Evolutionary conservation across 2,113 vertebrate species (phyloP).

Genomic region (Orthochromis indermauri): DNA sequence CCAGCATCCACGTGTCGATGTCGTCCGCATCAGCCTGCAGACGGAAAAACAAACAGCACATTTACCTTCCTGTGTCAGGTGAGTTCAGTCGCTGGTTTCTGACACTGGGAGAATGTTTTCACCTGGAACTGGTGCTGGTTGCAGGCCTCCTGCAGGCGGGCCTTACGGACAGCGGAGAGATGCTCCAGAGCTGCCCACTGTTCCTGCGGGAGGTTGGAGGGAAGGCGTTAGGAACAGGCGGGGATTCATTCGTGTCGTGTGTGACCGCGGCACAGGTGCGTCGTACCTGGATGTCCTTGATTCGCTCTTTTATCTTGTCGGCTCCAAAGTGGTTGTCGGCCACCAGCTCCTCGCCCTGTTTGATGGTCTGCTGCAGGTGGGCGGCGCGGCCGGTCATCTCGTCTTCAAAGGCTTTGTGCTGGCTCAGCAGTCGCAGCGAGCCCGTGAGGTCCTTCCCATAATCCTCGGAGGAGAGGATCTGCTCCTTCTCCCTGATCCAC

Average conservation of each 20-base stretch:
- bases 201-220: slow-evolving; percentile 60
- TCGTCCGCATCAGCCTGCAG: slow-evolving; percentile 85
- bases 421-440: slow-evolving; percentile 85
- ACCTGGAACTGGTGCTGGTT: slow-evolving; percentile 89
- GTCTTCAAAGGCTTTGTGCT: slow-evolving; percentile 92
- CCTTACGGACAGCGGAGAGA: slow-evolving; percentile 86
- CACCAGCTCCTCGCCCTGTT: slow-evolving; percentile 89
- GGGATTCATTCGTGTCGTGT: accelerated
- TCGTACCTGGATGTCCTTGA: slow-evolving; percentile 71
- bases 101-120: neutral
- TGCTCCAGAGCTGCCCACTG: slow-evolving; percentile 92
- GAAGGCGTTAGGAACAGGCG: neutral
- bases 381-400: slow-evolving; percentile 89
- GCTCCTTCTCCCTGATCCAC: slow-evolving; percentile 97
- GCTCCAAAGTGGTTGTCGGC: slow-evolving; percentile 88
- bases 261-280: accelerated
- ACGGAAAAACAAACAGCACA: accelerated
- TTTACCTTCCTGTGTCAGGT: neutral
- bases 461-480: slow-evolving; percentile 93
- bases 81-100: neutral
- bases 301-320: slow-evolving; percentile 89
- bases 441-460: slow-evolving; percentile 94
- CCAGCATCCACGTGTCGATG: slow-evolving; percentile 94
- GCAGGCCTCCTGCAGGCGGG: slow-evolving; percentile 85
- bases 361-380: slow-evolving; percentile 89